Evolutionary conservation across 2,113 vertebrate species (phyloP).

Genomic region (Martes martes): DNA sequence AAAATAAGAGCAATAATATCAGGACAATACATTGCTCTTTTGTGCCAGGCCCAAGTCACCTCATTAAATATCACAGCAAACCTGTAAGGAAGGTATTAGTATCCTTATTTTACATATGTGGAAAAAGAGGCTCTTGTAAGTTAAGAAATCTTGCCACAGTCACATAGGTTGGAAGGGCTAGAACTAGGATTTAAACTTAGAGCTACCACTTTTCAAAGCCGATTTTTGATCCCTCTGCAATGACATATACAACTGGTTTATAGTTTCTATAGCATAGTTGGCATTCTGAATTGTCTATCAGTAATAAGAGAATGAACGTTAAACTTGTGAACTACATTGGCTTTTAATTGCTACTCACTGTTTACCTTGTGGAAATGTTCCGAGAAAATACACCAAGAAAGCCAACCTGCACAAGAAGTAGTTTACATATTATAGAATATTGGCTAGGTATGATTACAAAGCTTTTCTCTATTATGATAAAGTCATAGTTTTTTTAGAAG

Average conservation of each 20-base stretch:
- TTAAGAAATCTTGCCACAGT: not conserved
- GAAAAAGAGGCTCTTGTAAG: not conserved
- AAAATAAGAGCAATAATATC: not conserved
- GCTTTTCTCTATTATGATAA: not conserved
- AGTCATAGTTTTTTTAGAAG: not conserved
- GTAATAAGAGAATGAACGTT: not conserved
- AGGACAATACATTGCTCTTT: not conserved
- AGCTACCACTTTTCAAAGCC: not conserved
- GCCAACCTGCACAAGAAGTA: not conserved
- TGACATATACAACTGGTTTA: not conserved
- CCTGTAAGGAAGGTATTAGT: not conserved
- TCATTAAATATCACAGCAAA: not conserved
- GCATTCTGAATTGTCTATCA: not conserved
- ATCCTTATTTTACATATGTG: not conserved
- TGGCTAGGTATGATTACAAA: not conserved
- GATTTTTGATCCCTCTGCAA: not conserved
- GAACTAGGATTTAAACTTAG: not conserved
- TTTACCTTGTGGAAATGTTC: not conserved
- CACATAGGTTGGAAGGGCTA: not conserved
- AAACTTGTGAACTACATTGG: not conserved
- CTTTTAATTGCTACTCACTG: not conserved
- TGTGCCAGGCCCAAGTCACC: not conserved
- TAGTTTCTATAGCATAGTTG: not conserved
- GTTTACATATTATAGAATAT: not conserved
- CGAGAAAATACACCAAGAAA: not conserved